Evolutionary conservation across 2,888 invertebrate species (phyloP).

Genomic region (Aphrophora alni): DNA sequence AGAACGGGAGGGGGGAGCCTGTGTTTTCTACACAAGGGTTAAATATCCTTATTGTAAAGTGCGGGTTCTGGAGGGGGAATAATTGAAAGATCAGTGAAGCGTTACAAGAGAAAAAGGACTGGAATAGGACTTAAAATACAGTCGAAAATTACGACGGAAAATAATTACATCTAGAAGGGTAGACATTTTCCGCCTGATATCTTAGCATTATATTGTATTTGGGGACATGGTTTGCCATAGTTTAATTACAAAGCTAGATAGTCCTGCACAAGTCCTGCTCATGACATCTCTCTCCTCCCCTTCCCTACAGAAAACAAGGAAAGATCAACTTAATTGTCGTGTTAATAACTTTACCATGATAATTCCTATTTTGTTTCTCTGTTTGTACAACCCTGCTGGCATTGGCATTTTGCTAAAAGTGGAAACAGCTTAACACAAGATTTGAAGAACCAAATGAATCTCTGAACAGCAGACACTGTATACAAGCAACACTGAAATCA

Average conservation of each 20-base stretch:
- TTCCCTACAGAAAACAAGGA: not conserved
- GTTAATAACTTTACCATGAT: slow-evolving; percentile 2
- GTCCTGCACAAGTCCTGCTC: not conserved
- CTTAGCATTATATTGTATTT: slow-evolving; percentile 2
- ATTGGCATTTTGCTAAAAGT: not conserved
- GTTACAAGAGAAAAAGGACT: slow-evolving; percentile 29
- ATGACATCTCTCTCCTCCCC: not conserved
- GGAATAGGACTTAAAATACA: slow-evolving; percentile 36
- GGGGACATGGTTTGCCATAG: slow-evolving; percentile 6
- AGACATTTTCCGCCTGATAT: slow-evolving; percentile 9
- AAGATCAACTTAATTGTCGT: slow-evolving; percentile 1
- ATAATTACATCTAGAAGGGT: slow-evolving; percentile 9
- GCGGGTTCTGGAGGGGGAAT: slow-evolving; percentile 29
- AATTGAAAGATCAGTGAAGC: slow-evolving; percentile 38
- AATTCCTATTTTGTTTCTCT: slow-evolving; percentile 1
- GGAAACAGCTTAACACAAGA: not conserved
- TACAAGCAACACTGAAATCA: too few relatives aligned
- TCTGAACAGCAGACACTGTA: too few relatives aligned
- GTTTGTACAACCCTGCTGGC: not conserved
- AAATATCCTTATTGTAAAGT: slow-evolving; percentile 6
- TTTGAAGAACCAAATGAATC: not conserved
- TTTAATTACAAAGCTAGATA: slow-evolving; percentile 1
- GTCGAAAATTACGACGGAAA: slow-evolving; percentile 24
- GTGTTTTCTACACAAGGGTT: slow-evolving; percentile 5
- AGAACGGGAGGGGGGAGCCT: not conserved